Evolutionary conservation across 2,113 vertebrate species (phyloP).

Genomic region (Pedionomus torquatus): DNA sequence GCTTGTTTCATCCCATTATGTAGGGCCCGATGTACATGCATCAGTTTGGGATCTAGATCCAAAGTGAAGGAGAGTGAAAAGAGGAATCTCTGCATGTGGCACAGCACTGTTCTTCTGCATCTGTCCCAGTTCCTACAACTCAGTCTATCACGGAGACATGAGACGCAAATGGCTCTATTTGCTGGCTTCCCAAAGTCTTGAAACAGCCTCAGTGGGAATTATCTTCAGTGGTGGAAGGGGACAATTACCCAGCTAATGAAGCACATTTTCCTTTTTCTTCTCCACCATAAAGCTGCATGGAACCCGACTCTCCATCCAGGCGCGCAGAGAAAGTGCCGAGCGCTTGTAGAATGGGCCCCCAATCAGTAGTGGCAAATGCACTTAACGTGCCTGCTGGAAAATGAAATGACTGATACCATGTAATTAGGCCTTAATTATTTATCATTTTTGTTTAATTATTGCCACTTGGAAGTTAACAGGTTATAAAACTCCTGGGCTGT

Average conservation of each 20-base stretch:
- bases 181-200: conserved; percentile 38
- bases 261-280: conserved; percentile 55
- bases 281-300: conserved; percentile 46
- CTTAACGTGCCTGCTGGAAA: conserved; percentile 62
- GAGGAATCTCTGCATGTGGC: background rate
- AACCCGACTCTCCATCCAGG: conserved; percentile 16
- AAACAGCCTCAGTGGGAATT: conserved; percentile 46
- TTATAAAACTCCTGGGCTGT: conserved; percentile 81
- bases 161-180: background rate
- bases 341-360: conserved; percentile 10
- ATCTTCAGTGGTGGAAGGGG: conserved; percentile 38
- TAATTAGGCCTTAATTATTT: conserved; percentile 85
- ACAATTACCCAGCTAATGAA: conserved; percentile 70
- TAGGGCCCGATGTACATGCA: background rate
- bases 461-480: conserved; percentile 80
- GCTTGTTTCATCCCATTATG: background rate
- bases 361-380: conserved; percentile 57
- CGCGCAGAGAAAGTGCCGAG: background rate
- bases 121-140: background rate
- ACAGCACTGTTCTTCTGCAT: background rate
- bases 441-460: conserved; percentile 85
- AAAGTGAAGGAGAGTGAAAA: background rate
- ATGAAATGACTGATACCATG: conserved; percentile 78
- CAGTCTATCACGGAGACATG: background rate
- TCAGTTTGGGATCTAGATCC: background rate